Base-by-base conservation (phyloP, 2,113 vertebrate genomes). In the Papio anubis region DNA sequence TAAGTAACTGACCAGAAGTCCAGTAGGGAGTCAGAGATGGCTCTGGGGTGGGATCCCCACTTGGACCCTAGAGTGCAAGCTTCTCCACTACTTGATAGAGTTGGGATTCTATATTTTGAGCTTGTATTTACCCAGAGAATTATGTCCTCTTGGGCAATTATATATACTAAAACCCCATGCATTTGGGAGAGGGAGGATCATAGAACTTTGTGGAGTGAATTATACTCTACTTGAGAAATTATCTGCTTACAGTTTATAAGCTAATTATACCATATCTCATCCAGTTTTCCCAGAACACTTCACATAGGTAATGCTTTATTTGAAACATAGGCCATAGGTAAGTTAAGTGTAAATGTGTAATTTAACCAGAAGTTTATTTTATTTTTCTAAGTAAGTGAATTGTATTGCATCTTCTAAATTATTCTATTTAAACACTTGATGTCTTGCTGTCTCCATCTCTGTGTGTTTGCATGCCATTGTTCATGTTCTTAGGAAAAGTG, bases 401-500 rank as follows among this genome's bases (percentile, higher is more conserved):
- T 45, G 59, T 48, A 32, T 35, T 27, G 1, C 5, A 6, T 30
- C 48, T 90, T 52, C 27, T 25, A 32, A 84, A 32, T 40, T 38
- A 43, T 66, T 55, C 64, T 20, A 0, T 57, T 30, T 55, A 32
- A 80, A 27, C 6, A 2, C 38, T 38, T 23, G 35, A 27, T 76
- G 12, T 40, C 66, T 76, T 52, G 16, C 21, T 16, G 30, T 59
- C 64, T 73, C 1, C 38, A 3, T 10, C 9, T 17, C 7, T 8
- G 0, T 1, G 1, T n/a, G 10, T 68, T 7, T 30, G 6, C 1
- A 3, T 48, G 43, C 55, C 5, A 13, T 4, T 23, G 4, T 20
- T 12, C 23, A 0, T 23, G n/a, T 25, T 16, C 57, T 38, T 52
- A 7, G 55, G 12, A 21, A 50, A 50, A 32, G 13, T 16, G 57